These are phyloP conservation scores for Bacillus rossius DNA, from an alignment of 1,140 invertebrate species.

Conservation along the genomic window DNA sequence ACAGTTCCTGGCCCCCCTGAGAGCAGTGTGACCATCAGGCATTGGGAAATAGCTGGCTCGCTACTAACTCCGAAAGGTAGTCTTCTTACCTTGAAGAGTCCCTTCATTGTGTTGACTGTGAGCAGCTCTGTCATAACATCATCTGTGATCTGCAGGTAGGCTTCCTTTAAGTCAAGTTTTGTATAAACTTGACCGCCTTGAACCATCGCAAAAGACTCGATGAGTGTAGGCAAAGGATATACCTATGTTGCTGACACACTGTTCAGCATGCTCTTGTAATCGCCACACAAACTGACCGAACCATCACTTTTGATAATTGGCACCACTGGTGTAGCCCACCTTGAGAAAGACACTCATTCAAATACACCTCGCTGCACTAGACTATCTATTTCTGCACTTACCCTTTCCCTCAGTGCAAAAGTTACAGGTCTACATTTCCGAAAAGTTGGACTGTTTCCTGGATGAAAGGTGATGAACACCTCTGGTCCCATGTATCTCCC, in stretches of 20 bases:
- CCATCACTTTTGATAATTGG: constrained; percentile 32
- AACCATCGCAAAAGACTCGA: constrained; percentile 16
- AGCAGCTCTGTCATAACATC: constrained; percentile 6
- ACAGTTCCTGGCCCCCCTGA: constrained; percentile 18
- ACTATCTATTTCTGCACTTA: constrained; percentile 39
- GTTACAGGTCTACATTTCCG: constrained; percentile 30
- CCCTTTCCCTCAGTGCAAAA: constrained; percentile 35
- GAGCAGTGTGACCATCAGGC: constrained; percentile 34
- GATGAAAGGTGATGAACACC: neutral
- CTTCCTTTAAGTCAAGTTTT: constrained; percentile 7
- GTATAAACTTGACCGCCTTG: neutral
- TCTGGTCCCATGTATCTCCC: neutral
- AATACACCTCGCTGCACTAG: constrained; percentile 32
- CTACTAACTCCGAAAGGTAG: constrained; percentile 37
- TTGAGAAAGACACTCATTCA: constrained; percentile 18
- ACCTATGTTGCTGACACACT: constrained; percentile 23
- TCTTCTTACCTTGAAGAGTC: constrained; percentile 32
- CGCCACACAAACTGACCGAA: constrained; percentile 32
- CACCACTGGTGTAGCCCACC: constrained; percentile 40
- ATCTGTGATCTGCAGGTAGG: too few species aligned
- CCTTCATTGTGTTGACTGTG: constrained; percentile 21
- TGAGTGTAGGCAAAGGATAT: constrained; percentile 27
- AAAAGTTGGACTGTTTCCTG: constrained; percentile 5
- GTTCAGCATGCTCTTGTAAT: constrained; percentile 34
- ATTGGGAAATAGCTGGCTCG: constrained; percentile 33